phyloP scores from a whole-genome alignment of 2,888 invertebrate species.

The Heliconius ismenius region DNA sequence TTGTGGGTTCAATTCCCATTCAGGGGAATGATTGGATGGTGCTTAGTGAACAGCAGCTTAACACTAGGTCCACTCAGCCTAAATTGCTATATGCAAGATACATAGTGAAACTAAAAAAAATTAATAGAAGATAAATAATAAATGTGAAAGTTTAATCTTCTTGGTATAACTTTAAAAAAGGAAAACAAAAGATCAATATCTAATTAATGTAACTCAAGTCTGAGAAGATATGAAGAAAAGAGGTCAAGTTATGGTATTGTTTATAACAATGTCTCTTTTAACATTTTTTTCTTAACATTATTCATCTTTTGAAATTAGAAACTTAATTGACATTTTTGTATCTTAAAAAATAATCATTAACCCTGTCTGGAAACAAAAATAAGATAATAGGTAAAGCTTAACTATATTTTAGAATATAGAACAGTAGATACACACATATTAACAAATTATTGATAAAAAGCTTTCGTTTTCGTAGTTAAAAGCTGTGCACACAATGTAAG shows the following conservation, averaged over 20 bases:
- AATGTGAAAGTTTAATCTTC: conserved; percentile 34
- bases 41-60: no score
- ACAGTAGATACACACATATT: background rate
- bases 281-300: conserved; percentile 2
- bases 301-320: background rate
- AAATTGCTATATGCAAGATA: no score
- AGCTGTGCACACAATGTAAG: background rate
- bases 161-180: conserved; percentile 13
- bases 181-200: conserved; percentile 35
- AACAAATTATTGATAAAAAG: background rate
- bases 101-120: background rate
- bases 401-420: background rate
- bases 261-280: conserved; percentile 33
- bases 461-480: conserved; percentile 1
- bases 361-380: background rate
- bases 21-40: background rate
- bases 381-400: background rate
- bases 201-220: conserved; percentile 29
- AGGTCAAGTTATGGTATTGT: conserved; percentile 43
- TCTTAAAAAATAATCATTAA: background rate
- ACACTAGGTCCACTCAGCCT: no score
- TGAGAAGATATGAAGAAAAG: conserved; percentile 40
- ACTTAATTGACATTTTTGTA: background rate
- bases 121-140: conserved; percentile 5
- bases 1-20: background rate